Percentiles rank a stretch among this genome's conserved stretches.
These are phyloP conservation scores for Bradypus variegatus DNA, from an alignment of 2,797 vertebrate genomes.

Conservation along the genomic window DNA sequence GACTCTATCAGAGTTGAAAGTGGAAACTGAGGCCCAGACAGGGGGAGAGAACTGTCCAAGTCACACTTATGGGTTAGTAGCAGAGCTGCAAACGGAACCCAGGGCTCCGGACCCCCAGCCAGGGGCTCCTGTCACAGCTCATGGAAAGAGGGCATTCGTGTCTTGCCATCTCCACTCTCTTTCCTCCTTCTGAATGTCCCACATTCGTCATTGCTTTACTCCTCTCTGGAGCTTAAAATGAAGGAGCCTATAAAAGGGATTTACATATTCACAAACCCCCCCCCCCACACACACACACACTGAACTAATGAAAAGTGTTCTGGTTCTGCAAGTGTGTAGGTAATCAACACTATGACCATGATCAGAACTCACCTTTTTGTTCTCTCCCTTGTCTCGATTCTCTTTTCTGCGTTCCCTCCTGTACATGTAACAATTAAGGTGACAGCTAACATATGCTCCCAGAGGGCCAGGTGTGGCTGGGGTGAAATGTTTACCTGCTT, in stretches of 20 bases:
- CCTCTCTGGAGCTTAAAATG: neutral
- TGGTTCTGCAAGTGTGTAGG: neutral
- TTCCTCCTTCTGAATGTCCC: rapidly evolving
- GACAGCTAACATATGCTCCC: rapidly evolving
- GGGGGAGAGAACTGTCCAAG: neutral
- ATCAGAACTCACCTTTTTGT: neutral
- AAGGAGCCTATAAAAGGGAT: neutral
- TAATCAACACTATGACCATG: rapidly evolving
- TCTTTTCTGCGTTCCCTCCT: neutral
- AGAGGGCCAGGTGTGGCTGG: rapidly evolving
- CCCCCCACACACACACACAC: no score
- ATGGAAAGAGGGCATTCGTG: rapidly evolving
- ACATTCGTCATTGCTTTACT: rapidly evolving
- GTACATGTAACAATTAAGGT: rapidly evolving
- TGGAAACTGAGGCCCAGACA: neutral
- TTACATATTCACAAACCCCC: neutral
- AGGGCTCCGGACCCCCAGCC: neutral
- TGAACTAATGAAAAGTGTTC: neutral
- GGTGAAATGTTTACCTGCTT: neutral
- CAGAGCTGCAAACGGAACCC: neutral
- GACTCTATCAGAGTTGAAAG: neutral
- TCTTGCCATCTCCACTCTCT: rapidly evolving
- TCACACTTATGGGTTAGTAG: rapidly evolving
- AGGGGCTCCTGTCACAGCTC: rapidly evolving
- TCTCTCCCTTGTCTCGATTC: neutral